Base-by-base conservation (phyloP, 1,140 invertebrate genomes). In the Cydia strobilella region DNA sequence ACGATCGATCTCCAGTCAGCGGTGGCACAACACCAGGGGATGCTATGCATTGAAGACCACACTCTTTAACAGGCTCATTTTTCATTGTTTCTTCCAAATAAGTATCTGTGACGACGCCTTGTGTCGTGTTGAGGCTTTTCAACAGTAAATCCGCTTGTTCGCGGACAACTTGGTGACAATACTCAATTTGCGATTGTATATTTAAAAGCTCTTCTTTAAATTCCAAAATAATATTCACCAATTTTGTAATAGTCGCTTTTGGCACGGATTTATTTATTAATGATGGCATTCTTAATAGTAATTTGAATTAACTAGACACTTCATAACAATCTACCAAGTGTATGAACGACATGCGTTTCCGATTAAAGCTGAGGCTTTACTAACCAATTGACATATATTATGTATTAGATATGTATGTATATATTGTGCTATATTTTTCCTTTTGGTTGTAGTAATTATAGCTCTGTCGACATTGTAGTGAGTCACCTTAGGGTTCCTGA, bases 121-220 rank as follows among this genome's bases (percentile, higher is more conserved):
- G 6, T 23, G 20, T 23, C 2, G 54, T 10, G 10, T 59, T 20
- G 9, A 23, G 9, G 10, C 20, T 23, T 23, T 59, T n/a, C 6
- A 59, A 10, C 54, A 59, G 54, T 59, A 59, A 23, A 23, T 59
- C 20, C 2, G n/a, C 54, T 59, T 59, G 54, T 59, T 59, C 54
- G 9, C 6, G 54, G 6, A 59, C 7, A 59, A n/a, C 48, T 15
- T 3, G 7, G 2, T 12, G 20, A 6, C 20, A 23, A 20, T 20
- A 59, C 20, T 59, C 54, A 59, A 23, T 59, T 23, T 23, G 54
- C 3, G 54, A 23, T 59, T 59, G 15, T 20, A 12, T 23, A 23
- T 23, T 59, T 20, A 59, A 10, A 23, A 59, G 18, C 54, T 59
- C 54, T 59, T 18, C 54, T 59, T 59, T 59, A 59, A 59, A 59